Evolutionary conservation across 2,113 vertebrate genomes (phyloP), one percentile per base, ranked within the genome.

Genomic region (Typhlomys cinereus): DNA sequence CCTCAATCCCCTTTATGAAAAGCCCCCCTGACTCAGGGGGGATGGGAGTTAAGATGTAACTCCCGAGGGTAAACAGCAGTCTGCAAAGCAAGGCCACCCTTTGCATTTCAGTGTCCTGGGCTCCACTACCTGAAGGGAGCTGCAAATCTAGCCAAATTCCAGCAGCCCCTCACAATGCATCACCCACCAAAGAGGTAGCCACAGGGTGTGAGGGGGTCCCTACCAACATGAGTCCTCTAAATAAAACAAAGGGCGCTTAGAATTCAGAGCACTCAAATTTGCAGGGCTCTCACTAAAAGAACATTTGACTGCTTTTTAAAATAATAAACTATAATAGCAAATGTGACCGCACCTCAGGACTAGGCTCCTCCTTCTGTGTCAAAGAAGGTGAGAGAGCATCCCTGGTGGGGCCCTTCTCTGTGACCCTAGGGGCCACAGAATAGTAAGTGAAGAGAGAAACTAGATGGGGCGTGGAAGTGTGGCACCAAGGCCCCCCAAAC

Each of bases 1-100:
- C 92, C 83, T 95, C 94, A 80, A 52, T 92, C 90, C 41, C 83
- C 82, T 90, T 92, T 61, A 76, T 81, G 85, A 88, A 97, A 93
- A 94, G 91, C 36, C 48, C 62, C 90, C 52, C 74, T 8, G 8
- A 88, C 85, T 93, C 71, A 48, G 89, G 70, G 84, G 73, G 25
- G 48, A 69, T 61, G 70, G n/a, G 54, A 75, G 79, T 92, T 76
- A 93, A 95, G 91, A 86, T 90, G 88, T 81, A 93, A 95, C 86
- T 67, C 70, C 75, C 64, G 13, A 74, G 41, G 79, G 88, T 80
- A 89, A 96, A 97, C 39, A 97, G 88, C 66, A 70, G 64, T 57
- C 46, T 23, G 12, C 54, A 69, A 27, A 83, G 69, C 23, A 39
- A 75, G 61, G 46, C 79, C 34, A 27, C 62, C 44, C 70, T 69